A percentile compares a stretch with the other conserved stretches of the same genome.
phyloP scores from a whole-genome alignment of 2,797 vertebrate genomes.

The Diplodus puntazzo region DNA sequence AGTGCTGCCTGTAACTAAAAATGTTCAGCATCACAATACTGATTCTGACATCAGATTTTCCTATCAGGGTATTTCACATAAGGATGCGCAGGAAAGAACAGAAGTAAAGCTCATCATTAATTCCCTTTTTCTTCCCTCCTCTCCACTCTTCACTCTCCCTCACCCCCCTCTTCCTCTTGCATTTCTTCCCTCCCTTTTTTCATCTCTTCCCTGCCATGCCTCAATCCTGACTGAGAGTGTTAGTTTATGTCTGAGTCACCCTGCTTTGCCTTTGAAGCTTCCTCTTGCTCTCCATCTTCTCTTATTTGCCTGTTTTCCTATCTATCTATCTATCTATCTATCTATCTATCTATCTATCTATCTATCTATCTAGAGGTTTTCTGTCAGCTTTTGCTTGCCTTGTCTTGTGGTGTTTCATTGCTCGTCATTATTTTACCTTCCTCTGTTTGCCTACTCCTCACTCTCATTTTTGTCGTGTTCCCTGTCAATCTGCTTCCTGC shows the following conservation, averaged over 20 bases:
- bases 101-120: slow-evolving; percentile 54
- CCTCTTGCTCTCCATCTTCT: slow-evolving; percentile 55
- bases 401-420: slow-evolving; percentile 25
- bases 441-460: slow-evolving; percentile 13
- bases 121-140: slow-evolving; percentile 63
- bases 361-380: neutral
- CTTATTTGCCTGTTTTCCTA: slow-evolving; percentile 33
- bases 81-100: slow-evolving; percentile 31
- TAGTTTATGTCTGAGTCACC: slow-evolving; percentile 80
- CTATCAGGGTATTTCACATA: slow-evolving; percentile 51
- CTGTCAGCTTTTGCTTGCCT: slow-evolving; percentile 5
- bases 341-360: slow-evolving; percentile 12
- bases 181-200: slow-evolving; percentile 35
- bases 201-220: slow-evolving; percentile 51
- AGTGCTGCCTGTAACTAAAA: slow-evolving; percentile 44
- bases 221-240: slow-evolving; percentile 73
- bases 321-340: slow-evolving; percentile 21
- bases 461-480: slow-evolving; percentile 43
- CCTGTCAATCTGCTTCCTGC: slow-evolving; percentile 60
- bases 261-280: slow-evolving; percentile 69
- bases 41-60: slow-evolving; percentile 36
- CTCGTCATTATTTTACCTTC: slow-evolving; percentile 51
- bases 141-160: slow-evolving; percentile 39
- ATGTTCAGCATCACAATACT: slow-evolving; percentile 47
- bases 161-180: slow-evolving; percentile 58